Evolutionary conservation across 2,113 vertebrate species (phyloP).

Genomic region (Phaethornis superciliosus): DNA sequence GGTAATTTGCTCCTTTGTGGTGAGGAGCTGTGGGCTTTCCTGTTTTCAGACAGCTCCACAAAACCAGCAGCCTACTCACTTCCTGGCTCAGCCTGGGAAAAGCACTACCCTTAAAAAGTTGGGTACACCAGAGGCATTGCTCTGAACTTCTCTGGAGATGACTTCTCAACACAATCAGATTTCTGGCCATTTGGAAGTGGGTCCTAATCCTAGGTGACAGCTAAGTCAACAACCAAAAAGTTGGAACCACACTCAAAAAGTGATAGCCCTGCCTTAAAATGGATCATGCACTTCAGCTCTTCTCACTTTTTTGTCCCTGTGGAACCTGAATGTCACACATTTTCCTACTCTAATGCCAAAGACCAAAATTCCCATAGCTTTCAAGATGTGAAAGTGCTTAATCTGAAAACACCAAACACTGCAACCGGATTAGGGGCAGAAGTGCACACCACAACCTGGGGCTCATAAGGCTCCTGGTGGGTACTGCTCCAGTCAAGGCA

Average conservation of each 20-base stretch:
- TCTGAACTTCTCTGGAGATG: not conserved
- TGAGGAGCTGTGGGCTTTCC: not conserved
- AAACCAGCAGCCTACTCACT: not conserved
- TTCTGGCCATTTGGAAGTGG: not conserved
- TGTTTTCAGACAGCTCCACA: not conserved
- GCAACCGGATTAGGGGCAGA: fast-evolving
- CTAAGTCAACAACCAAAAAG: not conserved
- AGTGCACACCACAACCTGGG: not conserved
- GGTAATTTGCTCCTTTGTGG: not conserved
- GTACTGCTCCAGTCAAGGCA: not conserved
- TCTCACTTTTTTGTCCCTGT: not conserved
- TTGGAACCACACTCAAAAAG: no score
- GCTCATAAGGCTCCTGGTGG: not conserved
- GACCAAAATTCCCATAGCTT: not conserved
- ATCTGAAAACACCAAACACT: not conserved
- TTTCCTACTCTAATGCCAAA: conserved; percentile 11
- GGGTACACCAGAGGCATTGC: no score
- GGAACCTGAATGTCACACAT: not conserved
- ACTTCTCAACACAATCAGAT: not conserved
- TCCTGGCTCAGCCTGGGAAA: not conserved
- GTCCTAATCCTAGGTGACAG: not conserved
- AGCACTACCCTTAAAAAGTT: no score
- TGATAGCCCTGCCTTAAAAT: not conserved
- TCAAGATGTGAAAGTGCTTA: not conserved
- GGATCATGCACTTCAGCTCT: not conserved